Evolutionary conservation across 2,888 invertebrate species (phyloP), one percentile per base, ranked within the genome.

Genomic region (Dorcus hopei): DNA sequence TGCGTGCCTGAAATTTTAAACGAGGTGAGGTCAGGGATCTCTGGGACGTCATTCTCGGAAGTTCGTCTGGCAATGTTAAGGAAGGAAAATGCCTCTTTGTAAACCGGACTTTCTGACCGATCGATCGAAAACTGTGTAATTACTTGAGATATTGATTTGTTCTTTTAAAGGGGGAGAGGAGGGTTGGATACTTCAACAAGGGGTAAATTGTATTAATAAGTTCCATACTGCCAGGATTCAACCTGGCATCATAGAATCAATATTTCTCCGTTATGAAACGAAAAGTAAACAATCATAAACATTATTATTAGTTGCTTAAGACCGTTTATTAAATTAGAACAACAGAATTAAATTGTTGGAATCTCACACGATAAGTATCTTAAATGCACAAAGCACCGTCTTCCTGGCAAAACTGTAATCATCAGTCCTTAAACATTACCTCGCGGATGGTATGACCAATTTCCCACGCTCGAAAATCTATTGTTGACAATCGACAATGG

Each of bases 401-500:
- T 42, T 14, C 42, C 42, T 42, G 11, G 42, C 42, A 16, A 11
- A 7, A 0, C 11, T 1, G 11, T 42, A 14, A 14, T 42, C 42
- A 42, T 16, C 41, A 14, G 41, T 11, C 9, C 42, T 11, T 14
- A 42, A 42, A 14, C 11, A 42, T 16, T 11, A 42, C 42, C 11
- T 42, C 42, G 11, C 42, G 14, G 14, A 42, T 42, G 11, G 14
- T 14, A 16, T 16, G 52, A 49, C 49, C 53, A 54, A 53, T 49
- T 58, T 58, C 53, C 58, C 58, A 53, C 58, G 58, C 49, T 58
- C 48, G 58, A 49, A 53, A 58, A 49, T 49, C 53, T 53, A 58
- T 58, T 53, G 53, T 53, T 19, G 53, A 16, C 51, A 26, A 40
- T 41, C 40, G 51, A 39, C 39, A 33, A 33, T 43, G 50, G 39